Evolutionary conservation across 64 coral and sea anemone genomes (phyloP).

Genomic region (Pocillopora verrucosa): DNA sequence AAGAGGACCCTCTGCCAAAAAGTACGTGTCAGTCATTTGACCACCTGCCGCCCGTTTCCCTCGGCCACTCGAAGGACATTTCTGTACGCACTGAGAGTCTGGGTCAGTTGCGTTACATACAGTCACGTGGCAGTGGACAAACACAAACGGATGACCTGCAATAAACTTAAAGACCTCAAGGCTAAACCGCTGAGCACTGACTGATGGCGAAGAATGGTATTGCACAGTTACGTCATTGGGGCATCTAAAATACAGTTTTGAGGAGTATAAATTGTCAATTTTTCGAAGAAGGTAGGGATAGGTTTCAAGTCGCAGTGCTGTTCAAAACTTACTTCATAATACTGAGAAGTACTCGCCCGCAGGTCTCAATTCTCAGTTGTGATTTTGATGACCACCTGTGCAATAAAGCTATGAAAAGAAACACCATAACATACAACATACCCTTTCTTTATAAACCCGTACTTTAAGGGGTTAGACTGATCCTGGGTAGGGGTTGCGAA

Average conservation of each 20-base stretch:
- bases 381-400: too few species aligned
- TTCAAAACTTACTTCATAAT: too few species aligned
- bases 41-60: slow-evolving; percentile 4
- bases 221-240: slow-evolving; percentile 26
- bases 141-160: too few species aligned
- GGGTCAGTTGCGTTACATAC: slow-evolving; percentile 18
- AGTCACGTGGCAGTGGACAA: too few species aligned
- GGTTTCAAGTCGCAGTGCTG: too few species aligned
- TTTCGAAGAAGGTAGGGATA: too few species aligned
- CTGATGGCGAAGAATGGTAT: slow-evolving; percentile 21
- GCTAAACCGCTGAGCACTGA: not conserved
- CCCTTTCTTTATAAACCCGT: slow-evolving; percentile 60
- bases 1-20: not conserved
- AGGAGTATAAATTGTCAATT: too few species aligned
- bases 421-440: not conserved
- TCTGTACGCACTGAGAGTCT: slow-evolving; percentile 20
- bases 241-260: not conserved
- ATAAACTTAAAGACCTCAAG: too few species aligned
- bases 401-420: too few species aligned
- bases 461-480: slow-evolving; percentile 19
- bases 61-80: slow-evolving; percentile 30
- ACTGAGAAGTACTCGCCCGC: too few species aligned
- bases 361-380: too few species aligned
- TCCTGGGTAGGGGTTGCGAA: slow-evolving; percentile 29
- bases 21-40: slow-evolving; percentile 1